Base-by-base conservation (phyloP, 2,888 invertebrate genomes). In the Cremastinae sp. region DNA sequence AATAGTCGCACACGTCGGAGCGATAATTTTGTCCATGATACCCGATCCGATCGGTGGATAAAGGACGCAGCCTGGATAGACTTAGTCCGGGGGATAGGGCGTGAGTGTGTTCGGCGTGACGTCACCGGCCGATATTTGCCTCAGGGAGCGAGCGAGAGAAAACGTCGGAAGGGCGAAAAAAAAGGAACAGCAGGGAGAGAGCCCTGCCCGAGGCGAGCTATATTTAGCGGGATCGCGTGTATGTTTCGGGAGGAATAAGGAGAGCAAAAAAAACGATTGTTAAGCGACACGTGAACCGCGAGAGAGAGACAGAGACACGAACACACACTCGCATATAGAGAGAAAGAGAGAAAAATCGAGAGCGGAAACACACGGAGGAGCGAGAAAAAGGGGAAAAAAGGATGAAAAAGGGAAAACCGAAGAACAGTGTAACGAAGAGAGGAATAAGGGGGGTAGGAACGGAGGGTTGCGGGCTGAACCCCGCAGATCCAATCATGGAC, bases 401-500 rank as follows among this genome's bases (percentile, higher is more conserved):
- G 43, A 51, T 59, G 61, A 36, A 49, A 9, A 20, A 12, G 54
- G 1, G 59, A n/a, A 43, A 28, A 28, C 22, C 5, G 28, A 7
- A 12, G 22, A 28, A 28, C 5, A 38, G 49, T 12, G 49, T 20
- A 16, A 51, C 36, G 28, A 28, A 18, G 49, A 43, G 51, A 20
- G 28, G 53, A 59, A 59, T 43, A 43, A 59, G 58, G 41, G 43
- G 62, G 56, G 62, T 49, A 51, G 58, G 12, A 47, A 20, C 47
- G 51, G 51, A 53, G 54, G n/a, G n/a, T 41, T 22, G 2, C 41
- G 41, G 65, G 43, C 10, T 10, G 49, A 41, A 65, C 73, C 59
- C 77, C 74, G 51, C 72, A 72, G 64, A 74, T 65, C 72, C 79
- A 78, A 79, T 78, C 79, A 75, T 79, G 75, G 75, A 70, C 62